Base-by-base conservation (phyloP, 2,797 vertebrate genomes). In the Spinus pinus region DNA sequence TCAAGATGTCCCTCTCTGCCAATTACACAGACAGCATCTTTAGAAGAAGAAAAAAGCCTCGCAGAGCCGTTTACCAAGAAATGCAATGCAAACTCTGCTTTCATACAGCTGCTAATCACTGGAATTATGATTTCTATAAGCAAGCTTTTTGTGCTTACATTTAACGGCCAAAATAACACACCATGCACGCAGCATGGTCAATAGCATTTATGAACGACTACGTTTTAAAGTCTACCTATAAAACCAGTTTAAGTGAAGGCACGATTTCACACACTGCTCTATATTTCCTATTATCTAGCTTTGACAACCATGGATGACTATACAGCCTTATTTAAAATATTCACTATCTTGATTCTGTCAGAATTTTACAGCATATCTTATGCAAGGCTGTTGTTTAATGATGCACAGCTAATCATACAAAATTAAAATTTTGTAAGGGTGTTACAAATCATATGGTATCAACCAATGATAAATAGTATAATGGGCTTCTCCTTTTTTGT, bases 371-470 rank as follows among this genome's bases (percentile, higher is more conserved):
- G 98, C 97, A 97, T 92, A 98, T 98, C 98, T 98, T 98, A 98
- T 98, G 97, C 98, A 98, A 99, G 98, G 97, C 98, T 99, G 98
- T 98, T 98, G 98, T 98, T 99, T 99, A 99, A 99, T 99, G 99
- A 99, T 98, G 98, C 99, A 99, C 98, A 99, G 99, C 99, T 99
- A 99, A 99, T 99, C 99, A 99, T 99, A 98, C 98, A 99, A 99
- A 99, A 99, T 99, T 99, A 99, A 99, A 99, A 99, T 99, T 98
- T 99, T 98, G 98, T 98, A 98, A 98, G 98, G 97, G 98, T 98
- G 97, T 98, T 98, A 98, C 98, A 98, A 98, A 99, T 99, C 99
- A 99, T 99, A 99, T 98, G 98, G 98, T 98, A 98, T 98, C 98
- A 98, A 98, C 97, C 98, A 97, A 98, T 98, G 98, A 99, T 98